Evolutionary conservation across 2,888 invertebrate species (phyloP), one percentile per base, ranked within the genome.

Genomic region (Campoplex nolae): DNA sequence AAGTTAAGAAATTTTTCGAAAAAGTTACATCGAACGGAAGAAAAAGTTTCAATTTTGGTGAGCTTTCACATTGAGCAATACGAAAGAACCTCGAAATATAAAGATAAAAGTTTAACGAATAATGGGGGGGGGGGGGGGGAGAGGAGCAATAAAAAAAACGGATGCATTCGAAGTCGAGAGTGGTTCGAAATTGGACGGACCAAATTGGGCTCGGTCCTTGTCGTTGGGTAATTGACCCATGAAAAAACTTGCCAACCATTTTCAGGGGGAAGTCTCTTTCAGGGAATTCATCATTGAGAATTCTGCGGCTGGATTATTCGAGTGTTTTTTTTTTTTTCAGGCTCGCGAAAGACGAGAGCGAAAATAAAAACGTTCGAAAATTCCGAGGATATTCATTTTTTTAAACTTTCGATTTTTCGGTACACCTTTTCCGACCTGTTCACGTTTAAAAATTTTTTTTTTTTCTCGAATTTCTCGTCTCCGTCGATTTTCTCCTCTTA

Each of bases 201-300:
- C 56, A 84, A 84, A 78, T 78, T 84, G 77, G 83, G 71, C 71
- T 62, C 76, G 58, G 16, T 45, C 65, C n/a, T 42, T 32, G 73
- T 42, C n/a, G 73, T 68, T 38, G 73, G 62, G 18, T 28, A 28
- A 58, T 58, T 38, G 75, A 38, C 38, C 58, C 16, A 45, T 8
- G 45, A 74, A 79, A 84, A 84, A 75, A 76, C 73, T 78, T 67
- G 42, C 42, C 6, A 28, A 7, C 16, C n/a, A 73, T 68, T 28
- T 70, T 38, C 42, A 42, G 48, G 32, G n/a, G 51, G 23, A 54
- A 68, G 28, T 23, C 16, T 11, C 32, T 68, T 51, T 78, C 79
- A 32, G 28, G 11, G 58, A 70, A 58, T 79, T 70, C 42, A 70
- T 79, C 42, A 45, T 68, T 51, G 42, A 68, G 51, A 68, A 23